phyloP scores from a whole-genome alignment of 2,113 vertebrate genomes.

The Erythrolamprus reginae region DNA sequence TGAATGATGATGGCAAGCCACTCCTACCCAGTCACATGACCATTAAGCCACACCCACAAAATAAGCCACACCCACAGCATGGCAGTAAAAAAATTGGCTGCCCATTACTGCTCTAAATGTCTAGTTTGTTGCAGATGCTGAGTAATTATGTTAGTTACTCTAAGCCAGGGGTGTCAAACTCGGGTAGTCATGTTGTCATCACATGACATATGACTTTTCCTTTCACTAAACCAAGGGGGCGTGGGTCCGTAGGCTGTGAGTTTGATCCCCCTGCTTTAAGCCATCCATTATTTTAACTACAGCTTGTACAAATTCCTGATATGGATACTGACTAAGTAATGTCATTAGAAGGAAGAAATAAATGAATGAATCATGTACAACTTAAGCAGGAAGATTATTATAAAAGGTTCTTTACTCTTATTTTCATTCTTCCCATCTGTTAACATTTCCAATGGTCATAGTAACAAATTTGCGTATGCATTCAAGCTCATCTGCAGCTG shows the following conservation, averaged over 20 bases:
- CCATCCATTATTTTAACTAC: background rate
- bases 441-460: background rate
- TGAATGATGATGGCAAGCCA: too few relatives aligned
- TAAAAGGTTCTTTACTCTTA: background rate
- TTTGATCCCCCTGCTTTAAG: background rate
- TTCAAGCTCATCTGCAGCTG: background rate
- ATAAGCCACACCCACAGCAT: too few relatives aligned
- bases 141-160: background rate
- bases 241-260: rapidly evolving
- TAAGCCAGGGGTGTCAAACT: background rate
- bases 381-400: background rate
- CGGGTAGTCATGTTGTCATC: too few relatives aligned
- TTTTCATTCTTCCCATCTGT: background rate
- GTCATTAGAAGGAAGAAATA: background rate
- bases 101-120: background rate
- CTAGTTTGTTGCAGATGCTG: background rate
- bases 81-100: too few relatives aligned
- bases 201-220: too few relatives aligned
- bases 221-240: too few relatives aligned
- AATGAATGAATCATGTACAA: background rate
- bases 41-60: too few relatives aligned
- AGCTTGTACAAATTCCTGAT: background rate
- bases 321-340: background rate
- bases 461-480: background rate
- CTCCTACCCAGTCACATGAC: too few relatives aligned